A percentile compares a stretch with the other conserved stretches of the same genome.
Conservation (phyloP, 2,888 invertebrate species). For the Ophioninae sp. region DNA sequence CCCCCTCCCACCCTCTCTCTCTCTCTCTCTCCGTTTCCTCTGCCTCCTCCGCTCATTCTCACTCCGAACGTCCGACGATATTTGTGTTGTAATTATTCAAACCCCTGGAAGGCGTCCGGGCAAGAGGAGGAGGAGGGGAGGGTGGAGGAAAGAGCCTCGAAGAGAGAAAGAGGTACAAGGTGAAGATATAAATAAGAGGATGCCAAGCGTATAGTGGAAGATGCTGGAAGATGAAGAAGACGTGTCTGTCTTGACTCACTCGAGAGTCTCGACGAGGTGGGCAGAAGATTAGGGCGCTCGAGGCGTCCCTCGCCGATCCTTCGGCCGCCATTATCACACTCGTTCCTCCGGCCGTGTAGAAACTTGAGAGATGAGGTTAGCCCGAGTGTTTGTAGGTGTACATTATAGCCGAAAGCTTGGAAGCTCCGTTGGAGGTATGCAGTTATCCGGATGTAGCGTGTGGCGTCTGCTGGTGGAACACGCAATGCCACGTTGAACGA, state of each 20-base stretch:
- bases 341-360: slow-evolving; percentile 10
- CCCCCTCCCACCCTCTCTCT: slow-evolving; percentile 6
- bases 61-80: slow-evolving; percentile 55
- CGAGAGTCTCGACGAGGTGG: slow-evolving; percentile 37
- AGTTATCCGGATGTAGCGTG: slow-evolving; percentile 3
- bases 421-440: slow-evolving; percentile 14
- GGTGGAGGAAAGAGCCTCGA: not conserved
- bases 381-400: not conserved
- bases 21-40: slow-evolving; percentile 36
- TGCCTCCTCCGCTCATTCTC: slow-evolving; percentile 37
- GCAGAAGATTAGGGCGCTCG: slow-evolving; percentile 71
- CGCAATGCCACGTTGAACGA: slow-evolving; percentile 35
- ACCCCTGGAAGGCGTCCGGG: slow-evolving; percentile 38
- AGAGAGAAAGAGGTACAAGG: slow-evolving; percentile 15
- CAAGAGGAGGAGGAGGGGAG: not conserved
- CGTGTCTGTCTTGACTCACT: slow-evolving; percentile 48
- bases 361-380: not conserved
- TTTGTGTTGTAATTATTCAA: slow-evolving; percentile 63
- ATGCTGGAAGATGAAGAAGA: slow-evolving; percentile 53
- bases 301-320: slow-evolving; percentile 62
- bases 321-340: slow-evolving; percentile 27
- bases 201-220: slow-evolving; percentile 34
- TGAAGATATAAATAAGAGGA: slow-evolving; percentile 47
- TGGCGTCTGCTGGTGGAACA: slow-evolving; percentile 33
- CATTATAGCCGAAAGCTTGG: slow-evolving; percentile 22